Evolutionary conservation across 2,888 invertebrate species (phyloP).

Genomic region (Andrena dorsata): DNA sequence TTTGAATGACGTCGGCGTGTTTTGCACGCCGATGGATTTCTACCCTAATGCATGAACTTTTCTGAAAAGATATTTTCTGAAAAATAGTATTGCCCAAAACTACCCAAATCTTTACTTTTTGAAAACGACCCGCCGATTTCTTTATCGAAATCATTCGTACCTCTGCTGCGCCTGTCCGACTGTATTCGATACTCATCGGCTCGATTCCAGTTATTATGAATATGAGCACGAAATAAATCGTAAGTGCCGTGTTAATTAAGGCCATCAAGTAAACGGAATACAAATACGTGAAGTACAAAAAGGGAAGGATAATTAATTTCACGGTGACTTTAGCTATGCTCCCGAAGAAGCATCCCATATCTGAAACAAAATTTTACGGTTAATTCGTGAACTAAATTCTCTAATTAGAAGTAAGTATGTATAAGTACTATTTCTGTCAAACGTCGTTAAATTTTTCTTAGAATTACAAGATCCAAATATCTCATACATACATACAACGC

Average conservation of each 20-base stretch:
- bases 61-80: too few species aligned
- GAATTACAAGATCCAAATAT: neutral
- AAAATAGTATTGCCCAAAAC: too few species aligned
- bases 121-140: neutral
- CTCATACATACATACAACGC: neutral
- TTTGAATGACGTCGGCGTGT: too few species aligned
- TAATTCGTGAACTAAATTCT: neutral
- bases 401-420: neutral
- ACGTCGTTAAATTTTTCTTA: neutral
- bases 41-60: too few species aligned
- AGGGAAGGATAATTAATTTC: constrained; percentile 48
- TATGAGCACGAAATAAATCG: constrained; percentile 32
- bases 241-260: constrained; percentile 31
- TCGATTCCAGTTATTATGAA: constrained; percentile 15
- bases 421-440: neutral
- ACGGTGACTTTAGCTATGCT: constrained; percentile 37
- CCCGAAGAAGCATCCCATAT: constrained; percentile 45
- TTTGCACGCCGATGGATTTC: too few species aligned
- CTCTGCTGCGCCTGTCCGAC: constrained; percentile 26
- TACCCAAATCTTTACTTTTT: too few species aligned
- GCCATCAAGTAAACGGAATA: constrained; percentile 21
- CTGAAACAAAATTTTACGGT: neutral
- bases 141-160: constrained; percentile 37
- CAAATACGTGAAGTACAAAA: constrained; percentile 43
- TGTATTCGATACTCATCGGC: neutral